Evolutionary conservation across 2,113 vertebrate species (phyloP).

Genomic region (Bubo bubo): DNA sequence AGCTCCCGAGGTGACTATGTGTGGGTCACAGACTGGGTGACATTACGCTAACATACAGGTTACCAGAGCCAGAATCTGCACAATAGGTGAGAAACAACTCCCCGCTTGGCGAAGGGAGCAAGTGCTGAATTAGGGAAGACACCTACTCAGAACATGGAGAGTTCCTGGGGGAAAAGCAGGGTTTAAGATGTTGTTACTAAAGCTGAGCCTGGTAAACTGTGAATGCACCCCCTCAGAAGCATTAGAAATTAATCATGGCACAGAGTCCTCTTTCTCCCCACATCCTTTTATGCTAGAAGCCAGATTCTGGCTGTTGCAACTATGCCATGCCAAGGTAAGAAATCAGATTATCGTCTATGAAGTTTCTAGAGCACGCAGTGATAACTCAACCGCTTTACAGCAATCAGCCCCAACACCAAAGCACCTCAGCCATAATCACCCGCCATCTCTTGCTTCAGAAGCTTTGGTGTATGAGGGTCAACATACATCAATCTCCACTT

Average conservation of each 20-base stretch:
- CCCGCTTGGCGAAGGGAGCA: accelerated
- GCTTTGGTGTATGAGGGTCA: not conserved
- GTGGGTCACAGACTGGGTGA: not conserved
- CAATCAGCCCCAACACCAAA: not conserved
- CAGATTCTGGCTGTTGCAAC: not conserved
- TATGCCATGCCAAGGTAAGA: not conserved
- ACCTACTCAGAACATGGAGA: accelerated
- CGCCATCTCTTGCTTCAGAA: not conserved
- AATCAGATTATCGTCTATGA: too few relatives aligned
- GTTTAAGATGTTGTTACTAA: not conserved
- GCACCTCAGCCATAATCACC: not conserved
- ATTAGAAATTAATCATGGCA: not conserved
- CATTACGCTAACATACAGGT: not conserved
- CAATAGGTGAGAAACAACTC: not conserved
- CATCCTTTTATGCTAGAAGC: not conserved
- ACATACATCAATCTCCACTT: not conserved
- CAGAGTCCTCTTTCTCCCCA: not conserved
- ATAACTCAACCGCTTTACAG: not conserved
- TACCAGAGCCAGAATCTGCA: not conserved
- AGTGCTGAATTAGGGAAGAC: not conserved
- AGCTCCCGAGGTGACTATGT: not conserved
- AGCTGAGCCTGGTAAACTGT: not conserved
- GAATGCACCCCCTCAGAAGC: not conserved
- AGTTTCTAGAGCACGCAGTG: accelerated
- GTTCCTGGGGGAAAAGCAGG: not conserved